Evolutionary conservation across 1,140 invertebrate species (phyloP).

Genomic region (Physella acuta): DNA sequence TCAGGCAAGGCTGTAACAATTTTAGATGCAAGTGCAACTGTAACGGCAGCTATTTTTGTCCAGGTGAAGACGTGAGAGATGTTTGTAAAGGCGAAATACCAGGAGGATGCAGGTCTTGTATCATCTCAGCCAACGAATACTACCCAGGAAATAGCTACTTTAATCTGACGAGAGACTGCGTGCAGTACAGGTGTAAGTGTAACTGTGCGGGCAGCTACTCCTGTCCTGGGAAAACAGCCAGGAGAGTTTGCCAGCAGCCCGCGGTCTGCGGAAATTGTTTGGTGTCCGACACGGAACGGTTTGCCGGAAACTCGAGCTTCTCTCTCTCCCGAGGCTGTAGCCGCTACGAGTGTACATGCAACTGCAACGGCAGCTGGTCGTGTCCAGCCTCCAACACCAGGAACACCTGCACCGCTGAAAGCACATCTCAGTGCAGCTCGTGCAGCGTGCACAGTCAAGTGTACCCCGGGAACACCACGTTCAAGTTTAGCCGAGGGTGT

Average conservation of each 20-base stretch:
- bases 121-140: slow-evolving; percentile 26
- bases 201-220: slow-evolving; percentile 39
- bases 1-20: slow-evolving; percentile 35
- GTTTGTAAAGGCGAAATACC: slow-evolving; percentile 35
- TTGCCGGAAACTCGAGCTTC: slow-evolving; percentile 30
- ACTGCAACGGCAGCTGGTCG: slow-evolving; percentile 39
- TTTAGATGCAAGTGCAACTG: slow-evolving; percentile 42
- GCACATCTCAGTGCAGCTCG: slow-evolving; percentile 2
- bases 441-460: slow-evolving; percentile 27
- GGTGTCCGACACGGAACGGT: slow-evolving; percentile 26
- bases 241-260: slow-evolving; percentile 30
- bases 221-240: slow-evolving; percentile 37
- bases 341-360: slow-evolving; percentile 39
- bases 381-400: slow-evolving; percentile 21
- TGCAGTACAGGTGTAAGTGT: slow-evolving; percentile 41
- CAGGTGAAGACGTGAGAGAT: slow-evolving; percentile 35
- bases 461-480: slow-evolving; percentile 28
- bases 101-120: slow-evolving; percentile 36
- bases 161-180: slow-evolving; percentile 34
- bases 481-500: slow-evolving; percentile 32
- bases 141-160: slow-evolving; percentile 33
- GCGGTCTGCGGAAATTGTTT: slow-evolving; percentile 30
- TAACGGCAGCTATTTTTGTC: slow-evolving; percentile 43
- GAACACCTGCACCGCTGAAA: slow-evolving; percentile 22
- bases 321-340: slow-evolving; percentile 31